Evolutionary conservation across 2,888 invertebrate genomes (phyloP).

Genomic region (Crossocerus cetratus): DNA sequence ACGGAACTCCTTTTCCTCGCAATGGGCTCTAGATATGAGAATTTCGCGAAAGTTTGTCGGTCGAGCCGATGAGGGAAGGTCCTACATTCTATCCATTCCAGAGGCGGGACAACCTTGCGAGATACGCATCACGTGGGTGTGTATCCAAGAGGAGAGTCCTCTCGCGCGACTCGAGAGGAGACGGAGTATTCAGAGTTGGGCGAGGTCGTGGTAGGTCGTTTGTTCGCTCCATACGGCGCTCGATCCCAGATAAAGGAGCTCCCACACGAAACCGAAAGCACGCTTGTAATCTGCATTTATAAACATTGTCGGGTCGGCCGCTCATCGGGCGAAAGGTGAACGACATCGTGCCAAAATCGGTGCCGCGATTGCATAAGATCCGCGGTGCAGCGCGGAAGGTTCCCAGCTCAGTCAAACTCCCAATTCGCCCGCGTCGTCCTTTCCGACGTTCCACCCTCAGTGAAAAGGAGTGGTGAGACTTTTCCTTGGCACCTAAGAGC

Average conservation of each 20-base stretch:
- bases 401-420: constrained; percentile 3
- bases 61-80: constrained; percentile 10
- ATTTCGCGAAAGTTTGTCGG: constrained; percentile 4
- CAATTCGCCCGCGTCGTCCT: not conserved
- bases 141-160: constrained; percentile 44
- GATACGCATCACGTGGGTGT: constrained; percentile 56
- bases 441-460: not conserved
- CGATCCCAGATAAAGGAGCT: constrained; percentile 50
- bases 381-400: not conserved
- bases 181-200: constrained; percentile 55
- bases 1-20: not conserved
- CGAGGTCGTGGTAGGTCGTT: constrained; percentile 59
- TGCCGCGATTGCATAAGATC: constrained; percentile 31
- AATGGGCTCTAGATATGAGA: not conserved
- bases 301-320: constrained; percentile 25
- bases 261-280: constrained; percentile 41
- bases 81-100: constrained; percentile 39
- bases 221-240: constrained; percentile 31
- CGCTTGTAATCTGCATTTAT: constrained; percentile 36
- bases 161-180: constrained; percentile 25
- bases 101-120: constrained; percentile 51
- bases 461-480: not conserved
- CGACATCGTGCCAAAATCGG: constrained; percentile 30
- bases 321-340: constrained; percentile 26
- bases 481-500: not conserved